Evolutionary conservation across 2,888 invertebrate genomes (phyloP).

Genomic region (Syrista parreyssii): DNA sequence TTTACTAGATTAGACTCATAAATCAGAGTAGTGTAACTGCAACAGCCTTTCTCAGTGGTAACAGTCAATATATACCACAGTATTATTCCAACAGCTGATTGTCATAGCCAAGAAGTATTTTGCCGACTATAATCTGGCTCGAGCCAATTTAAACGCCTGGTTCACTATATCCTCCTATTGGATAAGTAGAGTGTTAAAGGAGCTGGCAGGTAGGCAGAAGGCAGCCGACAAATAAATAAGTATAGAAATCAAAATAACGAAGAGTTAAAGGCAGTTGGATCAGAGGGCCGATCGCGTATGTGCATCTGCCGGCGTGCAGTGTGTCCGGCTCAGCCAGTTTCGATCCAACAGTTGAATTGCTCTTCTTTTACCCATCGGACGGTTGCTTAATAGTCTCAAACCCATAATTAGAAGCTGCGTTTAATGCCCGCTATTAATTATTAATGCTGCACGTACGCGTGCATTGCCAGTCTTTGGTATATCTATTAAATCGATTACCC

Average conservation of each 20-base stretch:
- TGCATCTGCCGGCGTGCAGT: conserved; percentile 10
- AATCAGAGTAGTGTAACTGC: not conserved
- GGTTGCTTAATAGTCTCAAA: conserved; percentile 19
- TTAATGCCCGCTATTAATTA: conserved; percentile 40
- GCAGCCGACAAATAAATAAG: conserved; percentile 10
- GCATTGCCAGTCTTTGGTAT: not conserved
- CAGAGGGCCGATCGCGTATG: conserved; percentile 6
- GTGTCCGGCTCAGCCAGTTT: not conserved
- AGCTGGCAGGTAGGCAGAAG: conserved; percentile 1
- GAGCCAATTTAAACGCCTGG: not conserved
- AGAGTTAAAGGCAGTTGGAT: conserved; percentile 9
- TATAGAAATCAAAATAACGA: conserved; percentile 26
- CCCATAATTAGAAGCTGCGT: conserved; percentile 37
- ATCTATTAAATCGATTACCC: not conserved
- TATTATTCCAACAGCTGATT: not conserved
- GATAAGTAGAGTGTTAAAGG: not conserved
- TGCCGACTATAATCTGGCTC: not conserved
- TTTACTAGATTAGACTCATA: not conserved
- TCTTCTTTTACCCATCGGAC: not conserved
- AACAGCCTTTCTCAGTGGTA: not conserved
- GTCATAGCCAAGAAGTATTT: not conserved
- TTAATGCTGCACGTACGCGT: conserved; percentile 23
- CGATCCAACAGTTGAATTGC: not conserved
- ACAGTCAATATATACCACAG: not conserved
- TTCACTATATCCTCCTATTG: not conserved